phyloP scores from a whole-genome alignment of 1,140 invertebrate species.

The Drosophila bocki region DNA sequence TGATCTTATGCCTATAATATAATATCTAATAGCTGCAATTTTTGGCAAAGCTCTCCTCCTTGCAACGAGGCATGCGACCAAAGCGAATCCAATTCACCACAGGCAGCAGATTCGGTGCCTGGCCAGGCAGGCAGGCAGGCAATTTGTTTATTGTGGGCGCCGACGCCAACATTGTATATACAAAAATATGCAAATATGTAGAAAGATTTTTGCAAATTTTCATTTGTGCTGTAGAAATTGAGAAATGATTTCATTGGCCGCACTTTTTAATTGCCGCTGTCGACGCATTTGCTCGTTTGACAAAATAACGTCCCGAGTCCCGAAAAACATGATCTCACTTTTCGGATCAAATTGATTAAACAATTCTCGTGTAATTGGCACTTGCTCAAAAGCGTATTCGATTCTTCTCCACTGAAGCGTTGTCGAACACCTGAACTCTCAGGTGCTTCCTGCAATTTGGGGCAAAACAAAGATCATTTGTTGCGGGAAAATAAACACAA shows the following conservation, averaged over 20 bases:
- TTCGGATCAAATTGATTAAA: slow-evolving; percentile 27
- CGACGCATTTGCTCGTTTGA: slow-evolving; percentile 43
- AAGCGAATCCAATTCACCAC: slow-evolving; percentile 72
- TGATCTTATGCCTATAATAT: slow-evolving; percentile 26
- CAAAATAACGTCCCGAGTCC: slow-evolving; percentile 24
- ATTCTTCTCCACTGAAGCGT: slow-evolving; percentile 44
- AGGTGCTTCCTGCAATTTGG: slow-evolving; percentile 75
- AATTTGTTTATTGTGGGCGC: slow-evolving; percentile 82
- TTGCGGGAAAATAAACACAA: slow-evolving; percentile 65
- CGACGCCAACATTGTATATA: slow-evolving; percentile 45
- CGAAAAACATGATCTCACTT: slow-evolving; percentile 75
- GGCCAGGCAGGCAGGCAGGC: slow-evolving; percentile 49
- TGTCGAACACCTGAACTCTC: slow-evolving; percentile 56
- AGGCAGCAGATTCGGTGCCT: slow-evolving; percentile 22
- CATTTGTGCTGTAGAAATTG: slow-evolving; percentile 7
- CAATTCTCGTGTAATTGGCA: slow-evolving; percentile 13
- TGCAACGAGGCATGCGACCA: slow-evolving; percentile 66
- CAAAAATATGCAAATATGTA: slow-evolving; percentile 37
- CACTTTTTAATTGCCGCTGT: slow-evolving; percentile 63
- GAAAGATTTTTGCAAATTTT: slow-evolving; percentile 24
- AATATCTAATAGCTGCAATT: slow-evolving; percentile 62
- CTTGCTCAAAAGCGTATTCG: slow-evolving; percentile 4
- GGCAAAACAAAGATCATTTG: slow-evolving; percentile 63
- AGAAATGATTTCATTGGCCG: slow-evolving; percentile 74
- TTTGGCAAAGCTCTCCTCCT: slow-evolving; percentile 43